Evolutionary conservation across 2,113 vertebrate species (phyloP).

Genomic region (Sturnus vulgaris): DNA sequence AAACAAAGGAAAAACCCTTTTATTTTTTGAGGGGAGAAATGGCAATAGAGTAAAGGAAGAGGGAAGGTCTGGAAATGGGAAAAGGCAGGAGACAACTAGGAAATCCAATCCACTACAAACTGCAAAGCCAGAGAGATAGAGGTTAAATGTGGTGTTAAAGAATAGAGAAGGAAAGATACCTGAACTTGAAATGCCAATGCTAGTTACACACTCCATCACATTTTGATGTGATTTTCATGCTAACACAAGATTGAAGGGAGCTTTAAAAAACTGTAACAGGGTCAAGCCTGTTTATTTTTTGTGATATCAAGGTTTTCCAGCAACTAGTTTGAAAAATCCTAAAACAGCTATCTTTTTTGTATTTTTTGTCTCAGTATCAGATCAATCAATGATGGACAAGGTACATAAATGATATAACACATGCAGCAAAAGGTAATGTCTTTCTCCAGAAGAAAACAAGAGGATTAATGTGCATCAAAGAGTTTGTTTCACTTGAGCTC

Average conservation of each 20-base stretch:
- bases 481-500: neutral
- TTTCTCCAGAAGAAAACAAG: neutral
- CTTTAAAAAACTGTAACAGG: neutral
- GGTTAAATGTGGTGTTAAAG: neutral
- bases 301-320: neutral
- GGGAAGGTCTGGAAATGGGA: neutral
- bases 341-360: neutral
- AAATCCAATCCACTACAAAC: neutral
- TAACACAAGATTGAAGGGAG: neutral
- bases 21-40: neutral
- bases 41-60: neutral
- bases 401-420: neutral
- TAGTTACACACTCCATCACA: neutral
- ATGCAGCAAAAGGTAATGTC: neutral
- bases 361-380: neutral
- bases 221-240: neutral
- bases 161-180: neutral
- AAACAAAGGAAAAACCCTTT: neutral
- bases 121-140: neutral
- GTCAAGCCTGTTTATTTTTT: neutral
- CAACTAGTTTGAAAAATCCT: neutral
- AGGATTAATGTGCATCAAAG: neutral
- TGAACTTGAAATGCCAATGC: neutral
- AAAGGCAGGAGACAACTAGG: neutral
- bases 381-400: neutral